Evolutionary conservation across 1,140 invertebrate species (phyloP).

Genomic region (Mycetomoellerius zeteki): DNA sequence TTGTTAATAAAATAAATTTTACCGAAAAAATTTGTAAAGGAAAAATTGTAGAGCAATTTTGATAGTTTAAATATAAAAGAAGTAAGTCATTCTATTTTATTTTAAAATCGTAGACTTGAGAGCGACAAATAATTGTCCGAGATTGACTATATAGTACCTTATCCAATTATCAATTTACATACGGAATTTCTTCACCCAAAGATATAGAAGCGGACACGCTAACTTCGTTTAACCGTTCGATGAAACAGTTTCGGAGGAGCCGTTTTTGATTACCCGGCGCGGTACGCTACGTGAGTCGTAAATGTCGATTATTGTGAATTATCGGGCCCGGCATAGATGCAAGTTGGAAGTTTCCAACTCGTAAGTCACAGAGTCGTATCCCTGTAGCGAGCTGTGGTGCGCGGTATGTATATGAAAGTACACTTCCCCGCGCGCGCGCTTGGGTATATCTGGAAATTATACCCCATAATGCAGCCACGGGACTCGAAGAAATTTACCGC

Average conservation of each 20-base stretch:
- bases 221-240: conserved; percentile 34
- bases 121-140: background rate
- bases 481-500: conserved; percentile 63
- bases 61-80: background rate
- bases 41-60: background rate
- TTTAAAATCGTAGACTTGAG: background rate
- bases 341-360: conserved; percentile 62
- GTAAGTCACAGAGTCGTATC: conserved; percentile 61
- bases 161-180: conserved; percentile 1
- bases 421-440: conserved; percentile 20
- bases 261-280: conserved; percentile 56
- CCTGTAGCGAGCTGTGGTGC: conserved; percentile 12
- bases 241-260: conserved; percentile 41
- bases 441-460: conserved; percentile 62
- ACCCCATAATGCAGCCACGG: conserved; percentile 52
- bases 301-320: conserved; percentile 64
- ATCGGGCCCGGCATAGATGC: conserved; percentile 55
- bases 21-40: background rate
- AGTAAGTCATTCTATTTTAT: background rate
- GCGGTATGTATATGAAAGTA: conserved; percentile 53
- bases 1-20: background rate
- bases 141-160: background rate
- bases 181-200: background rate
- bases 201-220: conserved; percentile 15
- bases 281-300: conserved; percentile 56